Percentiles rank a stretch among this genome's conserved stretches.
These are phyloP conservation scores for Rambutsinella grinnellia DNA, from an alignment of 2,888 invertebrate species.

Conservation along the genomic window DNA sequence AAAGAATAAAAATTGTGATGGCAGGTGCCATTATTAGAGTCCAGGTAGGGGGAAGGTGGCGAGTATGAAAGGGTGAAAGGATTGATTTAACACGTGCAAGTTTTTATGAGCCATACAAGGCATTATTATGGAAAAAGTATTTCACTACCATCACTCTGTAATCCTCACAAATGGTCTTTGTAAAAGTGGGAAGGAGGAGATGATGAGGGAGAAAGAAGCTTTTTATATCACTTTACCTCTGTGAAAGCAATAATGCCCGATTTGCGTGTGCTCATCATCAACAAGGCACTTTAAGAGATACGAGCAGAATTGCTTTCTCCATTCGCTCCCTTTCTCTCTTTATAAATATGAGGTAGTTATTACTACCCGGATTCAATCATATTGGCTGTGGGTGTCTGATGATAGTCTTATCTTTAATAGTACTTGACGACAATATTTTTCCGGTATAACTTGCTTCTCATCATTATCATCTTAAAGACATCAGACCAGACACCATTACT, in stretches of 20 bases:
- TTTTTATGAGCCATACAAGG: conserved; percentile 15
- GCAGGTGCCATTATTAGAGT: conserved; percentile 26
- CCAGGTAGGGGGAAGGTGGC: neutral
- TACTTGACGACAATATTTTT: neutral
- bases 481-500: neutral
- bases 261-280: conserved; percentile 5
- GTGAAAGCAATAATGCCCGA: conserved; percentile 12
- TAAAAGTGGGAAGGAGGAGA: conserved; percentile 1
- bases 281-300: neutral
- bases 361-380: neutral
- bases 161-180: conserved; percentile 26
- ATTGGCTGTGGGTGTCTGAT: neutral
- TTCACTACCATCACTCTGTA: neutral
- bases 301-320: neutral
- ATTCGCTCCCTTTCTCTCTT: neutral
- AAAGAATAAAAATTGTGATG: neutral
- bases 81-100: conserved; percentile 37
- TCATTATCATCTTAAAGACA: neutral
- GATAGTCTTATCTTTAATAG: neutral
- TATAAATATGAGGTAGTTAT: too few species aligned
- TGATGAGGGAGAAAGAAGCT: neutral
- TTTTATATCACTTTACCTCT: neutral
- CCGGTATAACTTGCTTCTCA: neutral
- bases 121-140: neutral
- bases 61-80: conserved; percentile 14